phyloP scores from a whole-genome alignment of 2,113 vertebrate species.

The Notarius lentiginosus region DNA sequence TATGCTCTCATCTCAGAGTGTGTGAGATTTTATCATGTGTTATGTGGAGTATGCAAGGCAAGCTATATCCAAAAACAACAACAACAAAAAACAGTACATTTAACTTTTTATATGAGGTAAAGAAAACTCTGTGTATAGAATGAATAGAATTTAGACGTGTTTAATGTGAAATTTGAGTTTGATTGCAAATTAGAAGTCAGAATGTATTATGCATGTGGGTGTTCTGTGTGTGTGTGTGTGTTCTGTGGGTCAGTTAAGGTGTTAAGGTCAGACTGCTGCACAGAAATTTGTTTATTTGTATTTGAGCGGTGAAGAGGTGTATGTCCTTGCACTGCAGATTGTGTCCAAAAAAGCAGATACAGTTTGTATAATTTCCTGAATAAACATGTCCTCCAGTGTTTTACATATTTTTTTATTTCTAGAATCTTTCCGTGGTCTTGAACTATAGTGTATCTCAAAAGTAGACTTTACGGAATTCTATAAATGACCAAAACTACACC shows the following conservation, averaged over 20 bases:
- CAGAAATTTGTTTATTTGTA: slow-evolving; percentile 7
- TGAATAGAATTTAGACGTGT: slow-evolving; percentile 51
- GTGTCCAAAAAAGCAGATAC: neutral
- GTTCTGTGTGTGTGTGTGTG: neutral
- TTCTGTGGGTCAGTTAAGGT: neutral
- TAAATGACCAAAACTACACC: neutral
- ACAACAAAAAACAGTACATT: too few species aligned
- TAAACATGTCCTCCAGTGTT: neutral
- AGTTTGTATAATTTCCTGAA: neutral
- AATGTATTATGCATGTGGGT: neutral
- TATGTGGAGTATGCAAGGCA: slow-evolving; percentile 12
- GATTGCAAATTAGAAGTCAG: slow-evolving; percentile 6
- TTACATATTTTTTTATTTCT: neutral
- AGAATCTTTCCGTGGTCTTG: neutral
- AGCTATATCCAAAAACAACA: slow-evolving; percentile 34
- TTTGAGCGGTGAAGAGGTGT: neutral
- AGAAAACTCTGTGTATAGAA: slow-evolving; percentile 49
- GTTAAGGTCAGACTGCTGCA: neutral
- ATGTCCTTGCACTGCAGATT: neutral
- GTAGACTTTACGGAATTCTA: neutral
- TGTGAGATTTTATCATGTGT: neutral
- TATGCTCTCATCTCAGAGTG: neutral
- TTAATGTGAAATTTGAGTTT: neutral
- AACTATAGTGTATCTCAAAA: neutral
- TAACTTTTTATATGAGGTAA: slow-evolving; percentile 11